A percentile compares a stretch with the other conserved stretches of the same genome.
Evolutionary conservation across 2,797 vertebrate genomes (phyloP).

Genomic region (Notolabrus celidotus): DNA sequence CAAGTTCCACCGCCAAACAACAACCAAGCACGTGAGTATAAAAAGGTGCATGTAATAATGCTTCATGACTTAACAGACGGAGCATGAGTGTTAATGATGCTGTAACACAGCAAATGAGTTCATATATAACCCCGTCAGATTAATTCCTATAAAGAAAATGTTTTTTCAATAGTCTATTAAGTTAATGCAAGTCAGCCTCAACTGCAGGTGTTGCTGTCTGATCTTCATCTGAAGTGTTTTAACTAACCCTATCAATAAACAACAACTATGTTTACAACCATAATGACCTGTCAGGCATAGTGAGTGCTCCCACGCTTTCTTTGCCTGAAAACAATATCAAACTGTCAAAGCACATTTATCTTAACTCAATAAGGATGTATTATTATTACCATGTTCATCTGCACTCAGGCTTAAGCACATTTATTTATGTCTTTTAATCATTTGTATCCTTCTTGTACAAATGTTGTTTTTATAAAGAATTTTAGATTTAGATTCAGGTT

Average conservation of each 20-base stretch:
- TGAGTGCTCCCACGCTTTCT: not conserved
- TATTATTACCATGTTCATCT: too few relatives aligned
- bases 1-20: slow-evolving; percentile 58
- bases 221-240: slow-evolving; percentile 8
- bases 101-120: slow-evolving; percentile 16
- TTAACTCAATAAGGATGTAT: too few relatives aligned
- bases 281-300: not conserved
- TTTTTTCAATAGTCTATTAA: not conserved
- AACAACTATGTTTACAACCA: slow-evolving; percentile 4
- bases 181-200: slow-evolving; percentile 6
- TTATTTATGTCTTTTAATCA: too few relatives aligned
- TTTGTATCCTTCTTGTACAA: too few relatives aligned
- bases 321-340: not conserved
- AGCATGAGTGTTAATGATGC: slow-evolving; percentile 32
- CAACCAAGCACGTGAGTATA: slow-evolving; percentile 47
- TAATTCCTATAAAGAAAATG: not conserved
- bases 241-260: not conserved
- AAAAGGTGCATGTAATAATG: slow-evolving; percentile 44
- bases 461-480: too few relatives aligned
- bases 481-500: too few relatives aligned
- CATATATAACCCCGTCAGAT: slow-evolving; percentile 6
- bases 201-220: slow-evolving; percentile 16
- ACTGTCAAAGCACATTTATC: not conserved
- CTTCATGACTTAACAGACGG: slow-evolving; percentile 15
- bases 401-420: too few relatives aligned